Base-by-base conservation (phyloP, 2,113 vertebrate species). In the Cyprinodon brontotheroides region DNA sequence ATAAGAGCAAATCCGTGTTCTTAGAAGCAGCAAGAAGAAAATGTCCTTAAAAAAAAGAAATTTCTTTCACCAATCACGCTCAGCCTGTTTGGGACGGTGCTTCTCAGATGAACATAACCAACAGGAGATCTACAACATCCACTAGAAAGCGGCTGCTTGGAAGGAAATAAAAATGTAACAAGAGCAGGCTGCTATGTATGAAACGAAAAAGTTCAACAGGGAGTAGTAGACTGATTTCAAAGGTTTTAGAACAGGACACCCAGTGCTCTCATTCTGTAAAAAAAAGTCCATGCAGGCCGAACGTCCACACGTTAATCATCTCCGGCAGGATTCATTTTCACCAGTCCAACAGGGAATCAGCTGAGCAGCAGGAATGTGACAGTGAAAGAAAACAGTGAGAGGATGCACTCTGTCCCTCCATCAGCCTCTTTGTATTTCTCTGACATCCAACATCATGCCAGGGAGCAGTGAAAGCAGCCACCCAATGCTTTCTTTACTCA, bases 321-420 rank as follows among this genome's bases (percentile, higher is more conserved):
- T 20, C 50, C 50, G 1, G 50, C 10, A 4, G 14, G 50, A 57
- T 57, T n/a, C 6, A 9, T 61, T 36, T 61, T 36, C 60, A 61
- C 1, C 5, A 37, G 36, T 37, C 60, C 3, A 3, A 61, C 29
- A 20, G 50, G 60, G 15, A 63, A 37, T 37, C 14, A 57, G 66
- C 1, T 86, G 82, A 78, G 43, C 82, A 82, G 79, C 77, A 82
- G 84, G 87, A 90, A 89, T 87, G 88, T 75, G 84, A 81, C 81
- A 66, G 77, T 68, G 67, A 82, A 64, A 84, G 78, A 83, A 80
- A 81, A 20, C 65, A 62, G 68, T 77, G 66, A 77, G 65, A 77
- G 39, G 60, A 60, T 10, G 62, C 64, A 14, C 72, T 39, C 48
- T 67, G 40, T 36, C 70, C 38, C 62, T 78, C 80, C 11, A 61